Evolutionary conservation across 2,113 vertebrate genomes (phyloP), one percentile per base, ranked within the genome.

Genomic region (Vulpes vulpes): DNA sequence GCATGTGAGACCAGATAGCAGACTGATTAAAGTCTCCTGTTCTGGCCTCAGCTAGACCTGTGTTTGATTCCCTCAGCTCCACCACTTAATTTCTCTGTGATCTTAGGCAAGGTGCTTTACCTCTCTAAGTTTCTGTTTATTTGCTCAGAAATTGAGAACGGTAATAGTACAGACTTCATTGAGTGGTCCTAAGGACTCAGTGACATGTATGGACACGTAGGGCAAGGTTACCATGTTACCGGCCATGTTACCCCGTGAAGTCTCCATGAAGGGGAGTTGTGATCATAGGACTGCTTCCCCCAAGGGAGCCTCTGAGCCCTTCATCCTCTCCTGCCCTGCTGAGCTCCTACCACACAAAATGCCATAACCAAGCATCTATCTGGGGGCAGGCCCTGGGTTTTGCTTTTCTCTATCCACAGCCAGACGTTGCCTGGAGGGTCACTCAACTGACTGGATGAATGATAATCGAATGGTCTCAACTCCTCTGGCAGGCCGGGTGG

Each of bases 41-140:
- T 69, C 38, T 51, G 27, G 88, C 49, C 53, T 95, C 55, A 83
- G 60, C 55, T 64, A 69, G 85, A 79, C 69, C 35, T 91, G 82
- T 55, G 78, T 97, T 96, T 86, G 67, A 74, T 73, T 86, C 53
- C 78, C 43, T 43, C 79, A 95, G 85, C 27, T 60, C 82, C 22
- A 65, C 27, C 35, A 55, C 5, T 82, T 94, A 80, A 80, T 81
- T 3, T 2, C 14, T 59, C 53, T 74, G 57, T 95, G 69, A 87
- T 91, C 53, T 90, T 35, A 80, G 74, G 43, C 67, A 92, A 93
- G 51, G 62, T 43, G 43, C 22, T 62, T 92, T 20, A n/a, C 23
- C 27, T 95, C 27, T 84, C 71, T 67, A 96, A 92, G 64, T 35
- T 96, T 93, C 91, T 94, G 55, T 82, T 93, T 91, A 79, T 93